Percentiles rank a stretch among this genome's conserved stretches.
Evolutionary conservation across 2,888 invertebrate species (phyloP).

Genomic region (Tetragonisca angustula): DNA sequence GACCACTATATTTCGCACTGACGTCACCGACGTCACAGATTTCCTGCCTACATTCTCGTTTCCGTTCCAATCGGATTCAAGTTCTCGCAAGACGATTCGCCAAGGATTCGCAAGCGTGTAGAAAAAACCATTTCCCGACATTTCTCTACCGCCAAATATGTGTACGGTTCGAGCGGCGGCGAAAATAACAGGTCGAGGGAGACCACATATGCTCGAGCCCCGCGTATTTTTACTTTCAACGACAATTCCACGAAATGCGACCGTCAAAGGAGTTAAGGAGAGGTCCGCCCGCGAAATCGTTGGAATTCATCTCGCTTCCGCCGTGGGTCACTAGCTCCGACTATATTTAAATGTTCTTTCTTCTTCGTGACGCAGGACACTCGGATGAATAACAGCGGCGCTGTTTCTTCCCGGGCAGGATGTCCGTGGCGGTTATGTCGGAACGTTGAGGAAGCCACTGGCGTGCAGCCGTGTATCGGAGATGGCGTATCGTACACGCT

Average conservation of each 20-base stretch:
- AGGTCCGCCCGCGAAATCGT: slow-evolving; percentile 69
- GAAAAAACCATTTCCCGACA: slow-evolving; percentile 20
- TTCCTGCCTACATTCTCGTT: too few species aligned
- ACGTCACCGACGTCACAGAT: too few species aligned
- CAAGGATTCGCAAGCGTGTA: neutral
- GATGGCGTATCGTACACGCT: neutral
- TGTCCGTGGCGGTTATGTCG: slow-evolving; percentile 10
- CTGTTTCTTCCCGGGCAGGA: slow-evolving; percentile 26
- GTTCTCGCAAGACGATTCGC: neutral
- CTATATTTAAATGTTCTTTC: slow-evolving; percentile 73
- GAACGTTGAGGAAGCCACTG: neutral
- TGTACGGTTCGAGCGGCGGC: neutral
- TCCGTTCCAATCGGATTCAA: neutral
- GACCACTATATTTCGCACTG: too few species aligned
- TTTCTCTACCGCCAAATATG: too few species aligned
- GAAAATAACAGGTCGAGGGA: slow-evolving; percentile 62
- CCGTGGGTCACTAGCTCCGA: slow-evolving; percentile 67
- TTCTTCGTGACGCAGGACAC: slow-evolving; percentile 48
- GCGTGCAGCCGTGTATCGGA: neutral
- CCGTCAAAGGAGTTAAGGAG: slow-evolving; percentile 77
- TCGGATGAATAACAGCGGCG: slow-evolving; percentile 29
- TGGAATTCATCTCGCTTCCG: slow-evolving; percentile 77
- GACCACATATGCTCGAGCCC: slow-evolving; percentile 54
- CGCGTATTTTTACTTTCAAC: slow-evolving; percentile 78
- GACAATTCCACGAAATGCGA: slow-evolving; percentile 77